These are phyloP conservation scores for Tragulus kanchil DNA, from an alignment of 2,113 vertebrate genomes.

Conservation along the genomic window DNA sequence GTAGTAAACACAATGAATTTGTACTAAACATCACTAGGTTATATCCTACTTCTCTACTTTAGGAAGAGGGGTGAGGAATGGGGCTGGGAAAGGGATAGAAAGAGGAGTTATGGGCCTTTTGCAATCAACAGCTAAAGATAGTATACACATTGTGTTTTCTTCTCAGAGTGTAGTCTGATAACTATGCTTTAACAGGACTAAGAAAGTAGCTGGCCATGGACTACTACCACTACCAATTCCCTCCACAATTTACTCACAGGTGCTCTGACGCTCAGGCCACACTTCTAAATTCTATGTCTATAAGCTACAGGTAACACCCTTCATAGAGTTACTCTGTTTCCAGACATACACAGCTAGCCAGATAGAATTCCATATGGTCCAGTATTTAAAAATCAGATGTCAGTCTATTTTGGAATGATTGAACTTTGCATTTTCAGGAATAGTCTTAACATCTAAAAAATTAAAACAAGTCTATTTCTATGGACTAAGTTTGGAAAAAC, in stretches of 20 bases:
- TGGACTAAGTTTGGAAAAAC: background rate
- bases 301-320: background rate
- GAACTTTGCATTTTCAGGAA: background rate
- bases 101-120: background rate
- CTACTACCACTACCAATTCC: background rate
- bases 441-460: slow-evolving; percentile 31
- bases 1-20: background rate
- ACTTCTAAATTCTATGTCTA: background rate
- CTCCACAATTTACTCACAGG: background rate
- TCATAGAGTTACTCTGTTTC: background rate
- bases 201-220: background rate
- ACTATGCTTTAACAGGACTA: background rate
- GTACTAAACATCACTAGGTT: background rate
- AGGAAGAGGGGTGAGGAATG: background rate
- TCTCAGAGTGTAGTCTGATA: background rate
- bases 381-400: background rate
- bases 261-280: background rate
- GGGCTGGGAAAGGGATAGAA: background rate
- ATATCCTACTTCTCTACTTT: background rate
- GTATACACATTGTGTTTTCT: background rate
- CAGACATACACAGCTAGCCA: background rate
- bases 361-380: background rate
- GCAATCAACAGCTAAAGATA: background rate
- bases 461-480: background rate
- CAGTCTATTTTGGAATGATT: background rate